phyloP scores from a whole-genome alignment of 37 sponge, comb jelly and placozoan genomes.

The Halichondria panicea region DNA sequence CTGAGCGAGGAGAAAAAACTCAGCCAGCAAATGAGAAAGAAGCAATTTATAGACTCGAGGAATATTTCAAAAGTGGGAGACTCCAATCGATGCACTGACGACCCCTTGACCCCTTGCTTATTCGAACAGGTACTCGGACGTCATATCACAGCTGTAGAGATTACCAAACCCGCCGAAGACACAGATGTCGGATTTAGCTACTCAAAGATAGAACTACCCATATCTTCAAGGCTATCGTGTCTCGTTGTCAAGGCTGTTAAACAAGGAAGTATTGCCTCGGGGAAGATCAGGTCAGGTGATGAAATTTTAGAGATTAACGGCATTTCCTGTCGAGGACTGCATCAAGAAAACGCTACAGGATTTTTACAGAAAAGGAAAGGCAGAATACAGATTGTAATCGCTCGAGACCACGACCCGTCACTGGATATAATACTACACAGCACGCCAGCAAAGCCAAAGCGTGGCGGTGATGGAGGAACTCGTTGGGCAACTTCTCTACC shows the following conservation, averaged over 20 bases:
- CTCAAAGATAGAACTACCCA: conserved; percentile 29
- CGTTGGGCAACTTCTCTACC: conserved; percentile 26
- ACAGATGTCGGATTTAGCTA: conserved; percentile 46
- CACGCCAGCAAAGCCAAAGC: conserved; percentile 8
- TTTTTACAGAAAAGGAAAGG: conserved; percentile 28
- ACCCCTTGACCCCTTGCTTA: neutral
- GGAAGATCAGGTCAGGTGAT: conserved; percentile 47
- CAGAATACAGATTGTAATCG: conserved; percentile 41
- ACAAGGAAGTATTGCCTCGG: conserved; percentile 36
- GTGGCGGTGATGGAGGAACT: neutral
- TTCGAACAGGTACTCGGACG: conserved; percentile 46
- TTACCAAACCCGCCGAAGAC: conserved; percentile 6
- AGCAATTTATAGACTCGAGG: neutral
- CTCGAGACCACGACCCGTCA: conserved; percentile 12
- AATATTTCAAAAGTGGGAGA: neutral
- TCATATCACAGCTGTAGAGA: conserved; percentile 23
- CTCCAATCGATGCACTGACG: neutral
- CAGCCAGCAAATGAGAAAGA: conserved; percentile 4
- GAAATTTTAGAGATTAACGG: conserved; percentile 70
- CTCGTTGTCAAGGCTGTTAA: conserved; percentile 54
- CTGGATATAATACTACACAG: neutral
- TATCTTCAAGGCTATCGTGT: conserved; percentile 31
- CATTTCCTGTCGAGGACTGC: conserved; percentile 31
- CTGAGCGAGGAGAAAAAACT: conserved; percentile 21
- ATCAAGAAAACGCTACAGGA: conserved; percentile 36